Evolutionary conservation across 1,140 invertebrate genomes (phyloP).

Genomic region (Rhagoletis zephyria): DNA sequence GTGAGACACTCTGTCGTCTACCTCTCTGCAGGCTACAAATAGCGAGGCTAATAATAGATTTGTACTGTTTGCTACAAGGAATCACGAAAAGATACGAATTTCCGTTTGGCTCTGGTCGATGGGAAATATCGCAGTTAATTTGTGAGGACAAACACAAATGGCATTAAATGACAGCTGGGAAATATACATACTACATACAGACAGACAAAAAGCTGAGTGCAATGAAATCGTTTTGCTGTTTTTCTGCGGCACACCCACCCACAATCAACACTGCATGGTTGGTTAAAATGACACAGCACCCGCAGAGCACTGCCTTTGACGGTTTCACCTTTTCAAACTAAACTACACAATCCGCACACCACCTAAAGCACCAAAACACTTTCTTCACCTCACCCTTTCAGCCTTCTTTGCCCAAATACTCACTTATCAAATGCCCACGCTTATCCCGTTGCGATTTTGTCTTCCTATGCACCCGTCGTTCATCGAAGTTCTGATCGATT

Average conservation of each 20-base stretch:
- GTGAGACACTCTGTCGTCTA: background rate
- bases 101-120: background rate
- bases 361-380: background rate
- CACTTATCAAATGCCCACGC: constrained; percentile 71
- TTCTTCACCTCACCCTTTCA: background rate
- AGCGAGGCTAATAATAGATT: constrained; percentile 42
- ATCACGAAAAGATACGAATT: background rate
- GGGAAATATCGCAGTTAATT: constrained; percentile 13
- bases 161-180: background rate
- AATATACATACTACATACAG: background rate
- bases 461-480: constrained; percentile 71
- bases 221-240: background rate
- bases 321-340: background rate
- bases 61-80: background rate
- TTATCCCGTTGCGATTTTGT: constrained; percentile 73
- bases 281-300: too few relatives aligned
- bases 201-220: background rate
- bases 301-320: too few relatives aligned
- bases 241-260: background rate
- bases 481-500: constrained; percentile 71
- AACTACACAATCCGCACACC: too few relatives aligned
- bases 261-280: too few relatives aligned
- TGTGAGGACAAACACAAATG: background rate
- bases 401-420: constrained; percentile 57
- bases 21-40: background rate